phyloP scores from a whole-genome alignment of 2,797 vertebrate genomes.

The Syncerus caffer region DNA sequence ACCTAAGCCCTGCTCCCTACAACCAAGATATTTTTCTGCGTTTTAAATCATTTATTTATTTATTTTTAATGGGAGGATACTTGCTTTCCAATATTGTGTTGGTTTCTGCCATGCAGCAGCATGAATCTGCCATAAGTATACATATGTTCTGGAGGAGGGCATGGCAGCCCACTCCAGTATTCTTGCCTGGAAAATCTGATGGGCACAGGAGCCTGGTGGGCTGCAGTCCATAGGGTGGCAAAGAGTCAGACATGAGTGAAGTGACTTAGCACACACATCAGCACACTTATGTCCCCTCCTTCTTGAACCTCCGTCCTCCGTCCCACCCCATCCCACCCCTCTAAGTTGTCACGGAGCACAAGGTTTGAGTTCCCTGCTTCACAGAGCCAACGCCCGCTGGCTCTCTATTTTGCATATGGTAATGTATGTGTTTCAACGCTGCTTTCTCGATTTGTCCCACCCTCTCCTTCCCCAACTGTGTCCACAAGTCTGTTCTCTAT shows the following conservation, averaged over 20 bases:
- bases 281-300: too few relatives aligned
- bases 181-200: neutral
- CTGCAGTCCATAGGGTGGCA: neutral
- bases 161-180: neutral
- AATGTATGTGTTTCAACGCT: too few relatives aligned
- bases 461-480: too few relatives aligned
- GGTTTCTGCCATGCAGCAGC: neutral
- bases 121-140: neutral
- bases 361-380: too few relatives aligned
- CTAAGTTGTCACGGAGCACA: too few relatives aligned
- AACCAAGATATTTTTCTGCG: neutral
- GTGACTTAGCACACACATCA: too few relatives aligned
- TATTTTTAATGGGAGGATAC: neutral
- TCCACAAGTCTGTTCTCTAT: too few relatives aligned
- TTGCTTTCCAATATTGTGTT: neutral
- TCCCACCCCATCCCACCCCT: too few relatives aligned
- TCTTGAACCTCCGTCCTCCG: fast-evolving
- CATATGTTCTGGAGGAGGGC: neutral
- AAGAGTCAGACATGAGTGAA: neutral
- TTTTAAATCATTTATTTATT: neutral
- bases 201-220: neutral
- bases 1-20: neutral
- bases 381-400: too few relatives aligned
- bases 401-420: too few relatives aligned
- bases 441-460: too few relatives aligned